Percentiles rank a stretch among this genome's conserved stretches.
These are phyloP conservation scores for Dendrophyllia cribrosa DNA, from an alignment of 64 coral and sea anemone genomes.

Conservation along the genomic window DNA sequence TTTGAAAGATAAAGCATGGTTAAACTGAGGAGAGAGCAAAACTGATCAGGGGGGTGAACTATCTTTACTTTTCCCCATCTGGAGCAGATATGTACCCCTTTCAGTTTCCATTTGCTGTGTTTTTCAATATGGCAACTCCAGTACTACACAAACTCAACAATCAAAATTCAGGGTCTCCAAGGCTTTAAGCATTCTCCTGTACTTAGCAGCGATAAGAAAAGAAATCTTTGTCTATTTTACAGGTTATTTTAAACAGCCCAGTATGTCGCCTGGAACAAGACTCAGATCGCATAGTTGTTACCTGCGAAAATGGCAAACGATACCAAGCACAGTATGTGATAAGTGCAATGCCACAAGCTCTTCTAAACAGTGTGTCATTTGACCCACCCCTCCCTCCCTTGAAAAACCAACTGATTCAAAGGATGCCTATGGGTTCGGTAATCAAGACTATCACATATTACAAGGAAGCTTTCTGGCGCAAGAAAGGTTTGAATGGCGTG, in stretches of 20 bases:
- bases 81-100: no score
- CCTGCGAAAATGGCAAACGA: slow-evolving; percentile 85
- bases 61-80: no score
- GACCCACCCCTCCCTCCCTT: slow-evolving; percentile 92
- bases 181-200: no score
- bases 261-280: slow-evolving; percentile 71
- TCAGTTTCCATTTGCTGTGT: no score
- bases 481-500: slow-evolving; percentile 81
- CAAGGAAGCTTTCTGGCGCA: slow-evolving; percentile 83
- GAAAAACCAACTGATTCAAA: slow-evolving; percentile 93
- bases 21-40: no score
- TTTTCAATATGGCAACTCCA: no score
- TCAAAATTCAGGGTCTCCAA: no score
- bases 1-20: no score
- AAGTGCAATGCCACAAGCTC: slow-evolving; percentile 98
- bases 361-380: slow-evolving; percentile 89
- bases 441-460: slow-evolving; percentile 98
- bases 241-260: slow-evolving; percentile 93
- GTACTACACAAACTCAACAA: no score
- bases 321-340: slow-evolving; percentile 87
- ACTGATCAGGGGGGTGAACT: no score
- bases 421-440: slow-evolving; percentile 97
- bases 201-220: not conserved
- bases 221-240: slow-evolving; percentile 19
- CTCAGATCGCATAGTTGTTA: slow-evolving; percentile 75